Evolutionary conservation across 2,113 vertebrate genomes (phyloP), one percentile per base, ranked within the genome.

Genomic region (Telmatochromis bifrenatus): DNA sequence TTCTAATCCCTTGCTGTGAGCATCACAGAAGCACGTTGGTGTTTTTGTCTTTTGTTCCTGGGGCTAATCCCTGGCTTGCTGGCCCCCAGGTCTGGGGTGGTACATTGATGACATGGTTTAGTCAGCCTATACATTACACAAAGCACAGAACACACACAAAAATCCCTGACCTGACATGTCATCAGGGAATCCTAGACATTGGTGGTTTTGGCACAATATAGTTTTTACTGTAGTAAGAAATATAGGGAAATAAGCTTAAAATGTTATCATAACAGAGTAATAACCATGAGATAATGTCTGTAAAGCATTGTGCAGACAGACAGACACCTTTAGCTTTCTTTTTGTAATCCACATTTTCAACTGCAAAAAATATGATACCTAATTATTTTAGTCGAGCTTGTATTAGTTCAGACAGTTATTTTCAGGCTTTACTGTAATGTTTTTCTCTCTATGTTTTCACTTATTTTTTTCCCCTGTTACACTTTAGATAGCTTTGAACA

Each of bases 1-100:
- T 83, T 94, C 79, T 93, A 95, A 96, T 95, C 95, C 91, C 85
- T 86, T 93, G 94, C 94, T 93, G 94, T 94, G 89, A 94, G 92
- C 92, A 94, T 93, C 90, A 86, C 83, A 93, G 87, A 91, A 92
- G 85, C 88, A 87, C 54, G 80, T 87, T 88, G 89, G 88, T 92
- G 92, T 93, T 95, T 94, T 94, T 87, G 86, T 90, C 85, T 89
- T 91, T 92, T 92, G 87, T 93, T 92, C 81, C 81, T 17, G 4
- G 70, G 87, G 90, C 79, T 95, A 93, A 95, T 95, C 94, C 94
- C 79, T 7, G 55, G 75, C 42, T 89, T 90, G 83, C 81, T 79
- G 75, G 92, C 75, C 90, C 58, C 87, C 62, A 86, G 84, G 85
- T 92, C 87, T 42, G n/a, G 79, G 84, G 28, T 91, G 54, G 82